Percentiles rank a stretch among this genome's conserved stretches.
phyloP scores from a whole-genome alignment of 2,797 vertebrate genomes.

The Pyrocephalus nanus region DNA sequence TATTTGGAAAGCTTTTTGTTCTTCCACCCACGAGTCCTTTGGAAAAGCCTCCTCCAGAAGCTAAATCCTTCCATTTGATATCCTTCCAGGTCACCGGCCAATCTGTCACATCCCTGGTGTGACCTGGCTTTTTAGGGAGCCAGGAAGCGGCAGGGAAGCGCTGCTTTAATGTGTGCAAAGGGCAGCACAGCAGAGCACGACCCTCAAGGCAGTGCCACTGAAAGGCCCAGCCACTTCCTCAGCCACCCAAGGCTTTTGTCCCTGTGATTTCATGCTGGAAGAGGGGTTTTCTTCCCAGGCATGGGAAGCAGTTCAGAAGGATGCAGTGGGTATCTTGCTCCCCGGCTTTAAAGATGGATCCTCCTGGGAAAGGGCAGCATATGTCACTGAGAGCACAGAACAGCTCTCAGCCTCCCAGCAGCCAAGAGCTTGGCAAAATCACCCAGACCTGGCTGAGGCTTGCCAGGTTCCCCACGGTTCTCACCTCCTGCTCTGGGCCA shows the following conservation, averaged over 20 bases:
- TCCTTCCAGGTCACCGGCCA: constrained; percentile 47
- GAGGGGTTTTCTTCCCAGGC: background rate
- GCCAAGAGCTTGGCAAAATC: background rate
- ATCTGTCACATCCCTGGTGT: background rate
- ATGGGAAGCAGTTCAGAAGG: background rate
- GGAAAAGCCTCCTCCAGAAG: background rate
- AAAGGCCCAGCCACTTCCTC: background rate
- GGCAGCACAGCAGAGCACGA: rapidly evolving
- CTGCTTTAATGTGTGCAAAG: background rate
- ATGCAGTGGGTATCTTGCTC: background rate
- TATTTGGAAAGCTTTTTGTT: constrained; percentile 19
- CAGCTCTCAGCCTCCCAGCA: background rate
- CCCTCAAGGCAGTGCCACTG: background rate
- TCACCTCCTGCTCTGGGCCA: background rate
- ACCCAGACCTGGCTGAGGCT: background rate
- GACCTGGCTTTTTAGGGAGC: background rate
- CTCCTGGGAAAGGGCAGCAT: background rate
- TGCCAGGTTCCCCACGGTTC: background rate
- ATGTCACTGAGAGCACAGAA: background rate
- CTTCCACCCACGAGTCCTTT: background rate
- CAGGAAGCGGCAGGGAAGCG: background rate
- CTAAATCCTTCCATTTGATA: constrained; percentile 34
- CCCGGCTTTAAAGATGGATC: rapidly evolving
- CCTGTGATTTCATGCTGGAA: background rate
- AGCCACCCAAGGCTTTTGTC: background rate